phyloP scores from a whole-genome alignment of 2,113 vertebrate species.

The Vidua macroura region DNA sequence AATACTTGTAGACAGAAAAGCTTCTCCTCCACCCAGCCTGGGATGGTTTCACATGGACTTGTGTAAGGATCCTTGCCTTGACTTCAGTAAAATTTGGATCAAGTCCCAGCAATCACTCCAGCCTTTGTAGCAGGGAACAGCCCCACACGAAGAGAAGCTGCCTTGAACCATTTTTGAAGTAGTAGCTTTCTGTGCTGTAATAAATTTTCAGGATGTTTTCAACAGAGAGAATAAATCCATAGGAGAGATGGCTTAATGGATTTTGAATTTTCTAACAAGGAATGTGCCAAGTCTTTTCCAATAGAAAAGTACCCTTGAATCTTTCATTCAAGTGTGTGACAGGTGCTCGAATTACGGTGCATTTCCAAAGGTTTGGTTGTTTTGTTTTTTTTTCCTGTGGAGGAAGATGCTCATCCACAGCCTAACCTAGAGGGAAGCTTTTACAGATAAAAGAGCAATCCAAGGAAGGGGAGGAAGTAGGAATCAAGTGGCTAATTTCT shows the following conservation, averaged over 20 bases:
- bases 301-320: background rate
- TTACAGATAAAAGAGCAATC: background rate
- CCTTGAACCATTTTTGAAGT: background rate
- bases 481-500: conserved; percentile 65
- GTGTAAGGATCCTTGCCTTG: background rate
- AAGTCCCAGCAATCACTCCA: background rate
- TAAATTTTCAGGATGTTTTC: conserved; percentile 36
- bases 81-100: conserved; percentile 8
- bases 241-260: conserved; percentile 25
- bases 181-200: background rate
- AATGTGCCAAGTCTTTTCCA: background rate
- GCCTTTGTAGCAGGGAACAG: background rate
- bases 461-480: background rate
- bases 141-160: background rate
- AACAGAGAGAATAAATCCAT: conserved; percentile 21
- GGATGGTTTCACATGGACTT: background rate
- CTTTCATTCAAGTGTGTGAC: conserved; percentile 2
- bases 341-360: background rate
- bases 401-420: background rate
- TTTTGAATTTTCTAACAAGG: conserved; percentile 50
- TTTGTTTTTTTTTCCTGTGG: background rate
- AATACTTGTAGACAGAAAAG: background rate
- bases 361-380: background rate
- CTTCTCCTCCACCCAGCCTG: background rate
- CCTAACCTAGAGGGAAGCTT: background rate